Evolutionary conservation across 1,140 invertebrate species (phyloP).

Genomic region (Agrypnia vestita): DNA sequence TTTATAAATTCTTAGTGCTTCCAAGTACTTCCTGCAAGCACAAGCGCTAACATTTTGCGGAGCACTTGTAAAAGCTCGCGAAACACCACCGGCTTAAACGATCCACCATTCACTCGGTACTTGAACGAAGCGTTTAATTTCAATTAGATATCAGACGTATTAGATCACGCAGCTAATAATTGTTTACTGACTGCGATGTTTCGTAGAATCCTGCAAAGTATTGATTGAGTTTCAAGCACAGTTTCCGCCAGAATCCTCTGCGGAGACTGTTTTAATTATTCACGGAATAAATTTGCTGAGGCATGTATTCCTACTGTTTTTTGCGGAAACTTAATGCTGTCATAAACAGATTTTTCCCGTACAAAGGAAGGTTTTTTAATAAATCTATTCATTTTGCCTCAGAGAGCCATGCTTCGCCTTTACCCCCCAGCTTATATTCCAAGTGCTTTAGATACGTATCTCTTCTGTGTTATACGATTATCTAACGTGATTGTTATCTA

Average conservation of each 20-base stretch:
- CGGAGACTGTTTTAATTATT: slow-evolving; percentile 26
- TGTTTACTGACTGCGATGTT: too few relatives aligned
- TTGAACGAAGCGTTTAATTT: too few relatives aligned
- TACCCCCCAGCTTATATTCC: slow-evolving; percentile 15
- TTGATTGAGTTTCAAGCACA: neutral
- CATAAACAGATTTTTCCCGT: slow-evolving; percentile 18
- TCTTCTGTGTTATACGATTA: slow-evolving; percentile 28
- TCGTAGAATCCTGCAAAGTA: too few relatives aligned
- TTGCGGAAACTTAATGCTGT: slow-evolving; percentile 38
- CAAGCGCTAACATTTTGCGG: too few relatives aligned
- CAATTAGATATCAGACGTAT: too few relatives aligned
- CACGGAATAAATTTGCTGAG: slow-evolving; percentile 13
- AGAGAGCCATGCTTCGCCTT: slow-evolving; percentile 6
- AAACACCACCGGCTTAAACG: too few relatives aligned
- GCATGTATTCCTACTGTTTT: slow-evolving; percentile 32
- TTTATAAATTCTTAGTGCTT: too few relatives aligned
- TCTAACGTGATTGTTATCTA: neutral
- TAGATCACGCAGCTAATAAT: too few relatives aligned
- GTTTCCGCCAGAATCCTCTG: neutral
- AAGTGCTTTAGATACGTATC: slow-evolving; percentile 32
- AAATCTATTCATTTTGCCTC: slow-evolving; percentile 40
- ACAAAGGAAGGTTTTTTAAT: slow-evolving; percentile 37
- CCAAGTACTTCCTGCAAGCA: too few relatives aligned
- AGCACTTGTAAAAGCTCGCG: too few relatives aligned
- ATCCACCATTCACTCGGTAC: too few relatives aligned